Evolutionary conservation across 2,113 vertebrate species (phyloP).

Genomic region (Emydocephalus ijimae): DNA sequence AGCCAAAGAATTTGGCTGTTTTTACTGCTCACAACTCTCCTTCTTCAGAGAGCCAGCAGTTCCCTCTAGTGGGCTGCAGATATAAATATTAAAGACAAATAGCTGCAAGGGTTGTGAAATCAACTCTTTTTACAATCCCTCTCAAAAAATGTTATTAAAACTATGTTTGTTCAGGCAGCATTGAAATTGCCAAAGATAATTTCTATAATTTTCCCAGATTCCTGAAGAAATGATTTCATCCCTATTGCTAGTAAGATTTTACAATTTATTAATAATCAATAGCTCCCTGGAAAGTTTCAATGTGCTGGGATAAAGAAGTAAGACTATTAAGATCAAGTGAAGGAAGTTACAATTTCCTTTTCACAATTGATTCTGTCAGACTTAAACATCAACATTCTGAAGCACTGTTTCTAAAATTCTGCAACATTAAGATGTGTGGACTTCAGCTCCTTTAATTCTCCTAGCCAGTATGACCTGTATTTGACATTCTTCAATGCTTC

Average conservation of each 20-base stretch:
- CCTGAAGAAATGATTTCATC: background rate
- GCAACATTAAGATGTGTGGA: background rate
- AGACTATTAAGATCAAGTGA: background rate
- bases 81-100: background rate
- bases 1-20: background rate
- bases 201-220: background rate
- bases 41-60: conserved; percentile 2
- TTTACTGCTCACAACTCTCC: background rate
- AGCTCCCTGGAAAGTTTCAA: background rate
- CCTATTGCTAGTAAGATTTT: background rate
- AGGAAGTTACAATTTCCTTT: background rate
- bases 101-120: background rate
- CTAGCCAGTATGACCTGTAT: background rate
- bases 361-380: background rate
- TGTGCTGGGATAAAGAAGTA: background rate
- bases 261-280: background rate
- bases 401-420: background rate
- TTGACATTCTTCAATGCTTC: background rate
- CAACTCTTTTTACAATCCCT: background rate
- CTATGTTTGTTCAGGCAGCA: background rate
- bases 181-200: background rate
- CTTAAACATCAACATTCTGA: background rate
- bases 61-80: conserved; percentile 33
- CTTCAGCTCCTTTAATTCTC: background rate
- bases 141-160: background rate